Percentiles rank a stretch among this genome's conserved stretches.
Conservation (phyloP, 2,797 vertebrate genomes). For the Typhlichthys eigenmanni region DNA sequence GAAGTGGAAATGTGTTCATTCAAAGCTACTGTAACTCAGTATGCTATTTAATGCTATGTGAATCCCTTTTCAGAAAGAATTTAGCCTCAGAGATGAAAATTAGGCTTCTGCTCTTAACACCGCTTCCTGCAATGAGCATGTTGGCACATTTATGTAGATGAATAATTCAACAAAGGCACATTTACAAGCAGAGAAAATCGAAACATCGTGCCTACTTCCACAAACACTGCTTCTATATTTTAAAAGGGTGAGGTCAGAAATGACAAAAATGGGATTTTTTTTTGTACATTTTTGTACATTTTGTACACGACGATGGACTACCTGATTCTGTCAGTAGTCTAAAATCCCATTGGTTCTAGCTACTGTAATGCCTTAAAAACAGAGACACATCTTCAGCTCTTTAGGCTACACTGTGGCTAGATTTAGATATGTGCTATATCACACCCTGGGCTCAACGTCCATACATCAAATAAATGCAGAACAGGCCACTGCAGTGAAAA, state of each 20-base stretch:
- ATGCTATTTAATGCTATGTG: slow-evolving; percentile 19
- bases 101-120: slow-evolving; percentile 44
- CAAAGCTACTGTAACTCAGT: slow-evolving; percentile 12
- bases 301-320: slow-evolving; percentile 25
- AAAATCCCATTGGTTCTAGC: slow-evolving; percentile 1
- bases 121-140: slow-evolving; percentile 41
- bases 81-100: slow-evolving; percentile 46
- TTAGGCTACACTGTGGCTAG: no score
- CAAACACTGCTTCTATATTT: slow-evolving; percentile 61
- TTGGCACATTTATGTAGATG: slow-evolving; percentile 63
- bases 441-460: no score
- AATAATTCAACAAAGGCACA: slow-evolving; percentile 66
- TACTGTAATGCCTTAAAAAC: no score
- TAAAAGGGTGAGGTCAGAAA: slow-evolving; percentile 31
- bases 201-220: slow-evolving; percentile 41
- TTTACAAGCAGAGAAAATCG: slow-evolving; percentile 61
- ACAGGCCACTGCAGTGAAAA: slow-evolving; percentile 58
- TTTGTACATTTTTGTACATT: slow-evolving; percentile 16
- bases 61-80: slow-evolving; percentile 38
- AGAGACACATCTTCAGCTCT: no score
- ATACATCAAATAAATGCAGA: slow-evolving; percentile 25
- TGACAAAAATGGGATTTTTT: slow-evolving; percentile 36
- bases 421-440: no score
- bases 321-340: slow-evolving; percentile 36
- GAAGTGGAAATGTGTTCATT: slow-evolving; percentile 15